A percentile compares a stretch with the other conserved stretches of the same genome.
phyloP scores from a whole-genome alignment of 2,888 invertebrate genomes.

The Arge pagana region DNA sequence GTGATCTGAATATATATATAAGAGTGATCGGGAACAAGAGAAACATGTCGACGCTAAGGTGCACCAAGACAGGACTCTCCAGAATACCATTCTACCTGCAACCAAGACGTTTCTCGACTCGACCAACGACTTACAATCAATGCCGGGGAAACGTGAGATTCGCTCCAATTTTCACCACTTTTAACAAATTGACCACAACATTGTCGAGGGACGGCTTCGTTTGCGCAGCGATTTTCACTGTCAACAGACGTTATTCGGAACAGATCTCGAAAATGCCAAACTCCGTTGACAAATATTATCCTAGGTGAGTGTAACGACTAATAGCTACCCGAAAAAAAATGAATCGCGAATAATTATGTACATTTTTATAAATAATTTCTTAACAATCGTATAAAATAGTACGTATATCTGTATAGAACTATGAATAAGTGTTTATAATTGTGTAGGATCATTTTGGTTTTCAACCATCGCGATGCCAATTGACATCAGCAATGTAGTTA shows the following conservation, averaged over 20 bases:
- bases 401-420: too few relatives aligned
- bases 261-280: constrained; percentile 43
- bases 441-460: too few relatives aligned
- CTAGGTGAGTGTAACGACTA: constrained; percentile 51
- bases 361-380: background rate
- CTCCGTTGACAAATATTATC: constrained; percentile 40
- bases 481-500: too few relatives aligned
- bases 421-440: too few relatives aligned
- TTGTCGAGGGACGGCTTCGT: background rate
- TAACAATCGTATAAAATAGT: background rate
- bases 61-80: constrained; percentile 38
- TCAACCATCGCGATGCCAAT: too few relatives aligned
- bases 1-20: constrained; percentile 11
- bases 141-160: constrained; percentile 11
- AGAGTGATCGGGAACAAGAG: constrained; percentile 1
- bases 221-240: background rate
- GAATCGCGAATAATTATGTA: background rate
- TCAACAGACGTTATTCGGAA: constrained; percentile 10
- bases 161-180: constrained; percentile 8
- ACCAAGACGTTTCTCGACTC: background rate
- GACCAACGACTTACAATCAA: background rate
- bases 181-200: background rate
- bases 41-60: constrained; percentile 44
- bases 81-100: background rate
- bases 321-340: too few relatives aligned